Evolutionary conservation across 1,140 invertebrate species (phyloP).

Genomic region (Zaprionus ornatus): DNA sequence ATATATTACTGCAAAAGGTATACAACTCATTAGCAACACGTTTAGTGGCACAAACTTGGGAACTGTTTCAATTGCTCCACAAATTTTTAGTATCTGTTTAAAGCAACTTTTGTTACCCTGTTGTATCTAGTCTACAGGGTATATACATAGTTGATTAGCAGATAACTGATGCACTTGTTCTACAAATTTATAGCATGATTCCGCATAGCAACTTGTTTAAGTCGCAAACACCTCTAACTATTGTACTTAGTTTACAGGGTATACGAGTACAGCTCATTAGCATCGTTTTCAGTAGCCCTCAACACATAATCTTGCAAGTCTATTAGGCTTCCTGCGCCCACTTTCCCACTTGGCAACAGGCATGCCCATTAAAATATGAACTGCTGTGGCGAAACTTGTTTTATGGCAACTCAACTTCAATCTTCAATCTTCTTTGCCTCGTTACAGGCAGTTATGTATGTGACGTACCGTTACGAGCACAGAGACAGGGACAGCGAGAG

Average conservation of each 20-base stretch:
- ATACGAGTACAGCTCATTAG: background rate
- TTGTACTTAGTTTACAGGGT: background rate
- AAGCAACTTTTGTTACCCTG: background rate
- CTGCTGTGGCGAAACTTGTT: constrained; percentile 5
- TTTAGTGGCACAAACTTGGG: background rate
- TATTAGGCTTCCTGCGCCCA: background rate
- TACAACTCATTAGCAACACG: background rate
- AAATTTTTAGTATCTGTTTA: background rate
- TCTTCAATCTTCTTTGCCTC: constrained; percentile 4
- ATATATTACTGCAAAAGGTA: too few relatives aligned
- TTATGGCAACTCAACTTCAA: constrained; percentile 10
- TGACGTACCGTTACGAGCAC: background rate
- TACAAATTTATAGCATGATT: background rate
- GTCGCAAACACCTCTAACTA: background rate
- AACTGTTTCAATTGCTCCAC: background rate
- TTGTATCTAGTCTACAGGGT: too few relatives aligned
- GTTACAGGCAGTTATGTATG: constrained; percentile 7
- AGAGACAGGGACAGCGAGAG: background rate
- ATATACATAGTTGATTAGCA: too few relatives aligned
- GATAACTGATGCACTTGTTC: background rate
- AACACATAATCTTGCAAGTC: background rate
- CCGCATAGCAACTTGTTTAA: background rate
- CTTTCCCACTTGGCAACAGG: constrained; percentile 2
- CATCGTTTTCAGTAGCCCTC: background rate
- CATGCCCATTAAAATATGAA: constrained; percentile 11